Conservation (phyloP, 1,140 invertebrate species). For the Physella acuta region DNA sequence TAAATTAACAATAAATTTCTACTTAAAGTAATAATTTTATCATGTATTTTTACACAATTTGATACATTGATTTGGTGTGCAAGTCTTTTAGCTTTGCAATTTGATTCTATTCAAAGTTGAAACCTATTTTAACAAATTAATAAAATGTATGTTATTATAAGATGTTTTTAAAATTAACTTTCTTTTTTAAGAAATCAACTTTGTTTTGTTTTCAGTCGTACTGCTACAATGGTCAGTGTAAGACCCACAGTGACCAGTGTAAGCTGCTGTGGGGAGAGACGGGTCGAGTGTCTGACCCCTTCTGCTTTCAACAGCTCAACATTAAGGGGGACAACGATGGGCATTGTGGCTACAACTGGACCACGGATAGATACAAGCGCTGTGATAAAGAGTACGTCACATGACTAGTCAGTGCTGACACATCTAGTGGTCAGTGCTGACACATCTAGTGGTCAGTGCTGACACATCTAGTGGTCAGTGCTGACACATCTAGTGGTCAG, state of each 20-base stretch:
- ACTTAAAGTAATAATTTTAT: too few relatives aligned
- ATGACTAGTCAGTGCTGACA: too few relatives aligned
- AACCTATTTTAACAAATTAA: not conserved
- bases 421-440: too few relatives aligned
- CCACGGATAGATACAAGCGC: constrained; percentile 71
- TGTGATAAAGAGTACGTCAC: constrained; percentile 76
- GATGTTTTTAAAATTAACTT: not conserved
- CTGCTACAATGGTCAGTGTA: constrained; percentile 88
- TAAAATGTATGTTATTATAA: not conserved
- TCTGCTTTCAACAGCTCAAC: constrained; percentile 85
- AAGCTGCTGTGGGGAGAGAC: constrained; percentile 91
- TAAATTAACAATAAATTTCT: too few relatives aligned
- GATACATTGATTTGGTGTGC: too few relatives aligned
- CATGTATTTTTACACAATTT: too few relatives aligned
- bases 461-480: too few relatives aligned
- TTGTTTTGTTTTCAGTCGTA: constrained; percentile 70
- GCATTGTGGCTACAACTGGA: constrained; percentile 91
- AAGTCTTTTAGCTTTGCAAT: too few relatives aligned
- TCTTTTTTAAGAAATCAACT: not conserved
- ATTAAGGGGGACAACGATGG: constrained; percentile 80
- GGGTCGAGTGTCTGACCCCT: constrained; percentile 78
- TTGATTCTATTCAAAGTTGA: too few relatives aligned
- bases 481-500: too few relatives aligned
- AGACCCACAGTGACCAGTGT: constrained; percentile 90
- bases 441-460: too few relatives aligned